These are phyloP conservation scores for Lasiurus borealis DNA, from an alignment of 2,113 vertebrate genomes.

Conservation along the genomic window DNA sequence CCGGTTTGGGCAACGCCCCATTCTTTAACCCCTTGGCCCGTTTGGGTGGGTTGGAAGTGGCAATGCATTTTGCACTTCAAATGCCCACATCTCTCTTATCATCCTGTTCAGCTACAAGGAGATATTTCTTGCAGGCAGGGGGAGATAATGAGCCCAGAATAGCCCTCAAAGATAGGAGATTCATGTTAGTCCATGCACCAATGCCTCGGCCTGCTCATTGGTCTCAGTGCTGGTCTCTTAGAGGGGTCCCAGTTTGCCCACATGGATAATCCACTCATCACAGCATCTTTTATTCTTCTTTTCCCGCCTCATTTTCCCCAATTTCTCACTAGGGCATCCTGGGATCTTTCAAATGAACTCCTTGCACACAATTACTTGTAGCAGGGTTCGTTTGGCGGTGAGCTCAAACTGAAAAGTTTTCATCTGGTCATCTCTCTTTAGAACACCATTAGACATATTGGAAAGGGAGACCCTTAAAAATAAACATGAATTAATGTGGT, in stretches of 20 bases:
- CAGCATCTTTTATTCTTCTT: background rate
- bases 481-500: background rate
- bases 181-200: background rate
- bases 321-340: background rate
- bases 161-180: background rate
- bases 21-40: accelerated
- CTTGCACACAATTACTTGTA: background rate
- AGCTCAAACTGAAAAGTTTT: background rate
- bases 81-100: background rate
- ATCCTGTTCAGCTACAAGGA: background rate
- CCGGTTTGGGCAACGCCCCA: no score
- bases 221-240: background rate
- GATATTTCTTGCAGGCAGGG: background rate
- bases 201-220: background rate
- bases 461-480: background rate
- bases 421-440: background rate
- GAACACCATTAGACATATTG: background rate
- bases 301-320: background rate
- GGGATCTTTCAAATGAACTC: background rate
- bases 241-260: background rate
- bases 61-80: background rate
- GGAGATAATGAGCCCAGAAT: background rate
- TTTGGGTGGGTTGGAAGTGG: no score
- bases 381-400: background rate
- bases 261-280: background rate